Conservation (phyloP, 2,888 invertebrate species). For the Drosophila anomelani region DNA sequence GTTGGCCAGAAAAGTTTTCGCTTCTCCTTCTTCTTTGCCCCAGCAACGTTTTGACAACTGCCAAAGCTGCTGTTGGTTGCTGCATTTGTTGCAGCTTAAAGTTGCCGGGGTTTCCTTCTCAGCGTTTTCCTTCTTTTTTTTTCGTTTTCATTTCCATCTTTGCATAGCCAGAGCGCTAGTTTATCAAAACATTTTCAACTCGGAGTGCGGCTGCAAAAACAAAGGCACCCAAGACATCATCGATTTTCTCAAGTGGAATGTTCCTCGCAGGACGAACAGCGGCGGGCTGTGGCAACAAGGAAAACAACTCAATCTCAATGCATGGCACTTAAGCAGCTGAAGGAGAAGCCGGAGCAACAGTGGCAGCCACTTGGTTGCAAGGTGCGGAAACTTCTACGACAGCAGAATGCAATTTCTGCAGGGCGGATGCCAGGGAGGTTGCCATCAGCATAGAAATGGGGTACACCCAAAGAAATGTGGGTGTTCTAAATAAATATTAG, state of each 20-base stretch:
- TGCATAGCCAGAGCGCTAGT: slow-evolving; percentile 68
- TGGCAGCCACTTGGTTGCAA: slow-evolving; percentile 64
- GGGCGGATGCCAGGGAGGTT: slow-evolving; percentile 11
- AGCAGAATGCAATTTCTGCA: slow-evolving; percentile 72
- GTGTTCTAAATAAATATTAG: not conserved
- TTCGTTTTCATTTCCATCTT: slow-evolving; percentile 40
- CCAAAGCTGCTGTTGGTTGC: slow-evolving; percentile 50
- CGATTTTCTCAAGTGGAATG: slow-evolving; percentile 68
- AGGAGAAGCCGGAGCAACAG: slow-evolving; percentile 45
- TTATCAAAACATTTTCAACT: slow-evolving; percentile 80
- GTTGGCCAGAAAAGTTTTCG: slow-evolving; percentile 46
- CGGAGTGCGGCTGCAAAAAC: slow-evolving; percentile 77
- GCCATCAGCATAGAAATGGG: slow-evolving; percentile 1
- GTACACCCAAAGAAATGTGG: slow-evolving; percentile 1
- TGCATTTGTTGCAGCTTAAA: slow-evolving; percentile 70
- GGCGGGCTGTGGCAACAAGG: slow-evolving; percentile 36
- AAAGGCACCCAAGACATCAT: slow-evolving; percentile 62
- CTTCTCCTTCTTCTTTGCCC: not conserved
- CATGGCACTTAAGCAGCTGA: slow-evolving; percentile 77
- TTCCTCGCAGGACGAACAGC: not conserved
- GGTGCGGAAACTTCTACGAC: slow-evolving; percentile 71
- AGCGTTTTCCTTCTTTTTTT: slow-evolving; percentile 9
- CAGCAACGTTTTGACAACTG: slow-evolving; percentile 62
- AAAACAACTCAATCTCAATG: slow-evolving; percentile 79
- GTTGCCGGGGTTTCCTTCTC: slow-evolving; percentile 43